A percentile compares a stretch with the other conserved stretches of the same genome.
Conservation (phyloP, 2,888 invertebrate genomes). For the Keiferia lycopersicella region DNA sequence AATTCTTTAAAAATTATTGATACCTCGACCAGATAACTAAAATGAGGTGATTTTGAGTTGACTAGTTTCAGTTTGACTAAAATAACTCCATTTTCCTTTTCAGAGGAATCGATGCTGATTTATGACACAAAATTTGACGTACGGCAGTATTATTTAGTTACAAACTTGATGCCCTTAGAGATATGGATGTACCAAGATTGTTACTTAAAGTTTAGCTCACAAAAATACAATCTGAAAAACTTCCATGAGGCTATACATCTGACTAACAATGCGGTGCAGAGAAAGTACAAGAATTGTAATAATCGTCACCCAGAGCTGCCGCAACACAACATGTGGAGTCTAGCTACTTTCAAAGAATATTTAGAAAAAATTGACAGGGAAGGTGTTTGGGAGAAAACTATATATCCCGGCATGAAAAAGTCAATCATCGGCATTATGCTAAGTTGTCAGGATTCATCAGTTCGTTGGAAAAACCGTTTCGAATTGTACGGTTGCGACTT, state of each 20-base stretch:
- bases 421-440: conserved; percentile 90
- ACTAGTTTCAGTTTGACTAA: no score
- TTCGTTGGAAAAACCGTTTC: conserved; percentile 87
- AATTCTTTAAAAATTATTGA: no score
- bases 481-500: conserved; percentile 97
- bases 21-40: no score
- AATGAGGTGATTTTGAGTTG: no score
- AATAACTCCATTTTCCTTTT: conserved; percentile 41
- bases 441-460: conserved; percentile 87
- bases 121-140: conserved; percentile 95
- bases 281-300: conserved; percentile 82
- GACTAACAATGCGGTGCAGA: conserved; percentile 93
- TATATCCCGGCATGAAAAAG: conserved; percentile 93
- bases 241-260: conserved; percentile 93
- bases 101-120: conserved; percentile 90
- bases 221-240: conserved; percentile 88
- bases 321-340: conserved; percentile 92
- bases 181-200: conserved; percentile 94
- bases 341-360: conserved; percentile 85
- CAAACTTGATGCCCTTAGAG: conserved; percentile 87
- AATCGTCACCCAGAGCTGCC: conserved; percentile 84
- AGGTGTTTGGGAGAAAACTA: conserved; percentile 85
- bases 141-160: conserved; percentile 93
- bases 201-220: conserved; percentile 93
- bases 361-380: conserved; percentile 78